phyloP scores from a whole-genome alignment of 2,113 vertebrate species.

The Limnothrissa miodon region DNA sequence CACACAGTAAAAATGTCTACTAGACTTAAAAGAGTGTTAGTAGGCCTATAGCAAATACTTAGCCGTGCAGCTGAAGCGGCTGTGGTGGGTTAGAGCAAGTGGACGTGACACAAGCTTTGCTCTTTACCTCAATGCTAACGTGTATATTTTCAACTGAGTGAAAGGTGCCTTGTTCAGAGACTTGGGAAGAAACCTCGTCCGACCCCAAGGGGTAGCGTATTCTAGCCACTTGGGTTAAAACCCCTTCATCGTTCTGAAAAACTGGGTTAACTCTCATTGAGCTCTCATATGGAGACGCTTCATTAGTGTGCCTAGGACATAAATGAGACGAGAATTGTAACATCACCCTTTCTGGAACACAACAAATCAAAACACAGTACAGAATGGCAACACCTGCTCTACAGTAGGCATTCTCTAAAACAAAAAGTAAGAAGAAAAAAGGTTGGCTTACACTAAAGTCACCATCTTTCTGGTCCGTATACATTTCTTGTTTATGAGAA shows the following conservation, averaged over 20 bases:
- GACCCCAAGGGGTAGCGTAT: conserved; percentile 67
- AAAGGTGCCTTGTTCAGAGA: conserved; percentile 64
- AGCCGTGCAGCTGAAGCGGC: conserved; percentile 1
- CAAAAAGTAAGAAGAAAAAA: conserved; percentile 24
- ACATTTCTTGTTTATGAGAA: conserved; percentile 79
- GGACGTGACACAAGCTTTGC: conserved; percentile 43
- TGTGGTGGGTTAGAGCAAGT: conserved; percentile 42
- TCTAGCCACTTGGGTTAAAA: conserved; percentile 69
- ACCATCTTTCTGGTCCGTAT: conserved; percentile 68
- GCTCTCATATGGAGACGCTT: conserved; percentile 70
- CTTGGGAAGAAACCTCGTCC: conserved; percentile 64
- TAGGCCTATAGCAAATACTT: neutral
- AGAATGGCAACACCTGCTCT: neutral
- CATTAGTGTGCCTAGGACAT: conserved; percentile 71
- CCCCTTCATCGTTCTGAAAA: conserved; percentile 76
- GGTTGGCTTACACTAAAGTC: conserved; percentile 75
- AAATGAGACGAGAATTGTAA: conserved; percentile 62
- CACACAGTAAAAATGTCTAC: neutral
- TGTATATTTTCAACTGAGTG: conserved; percentile 69
- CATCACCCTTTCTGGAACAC: conserved; percentile 16
- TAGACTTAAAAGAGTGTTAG: neutral
- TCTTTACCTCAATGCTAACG: conserved; percentile 71
- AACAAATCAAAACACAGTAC: conserved; percentile 4
- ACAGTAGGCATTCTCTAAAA: neutral
- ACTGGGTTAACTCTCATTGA: conserved; percentile 76